These are phyloP conservation scores for Epizoanthus scotinus DNA, from an alignment of 92 coral and sea anemone genomes.

Conservation along the genomic window DNA sequence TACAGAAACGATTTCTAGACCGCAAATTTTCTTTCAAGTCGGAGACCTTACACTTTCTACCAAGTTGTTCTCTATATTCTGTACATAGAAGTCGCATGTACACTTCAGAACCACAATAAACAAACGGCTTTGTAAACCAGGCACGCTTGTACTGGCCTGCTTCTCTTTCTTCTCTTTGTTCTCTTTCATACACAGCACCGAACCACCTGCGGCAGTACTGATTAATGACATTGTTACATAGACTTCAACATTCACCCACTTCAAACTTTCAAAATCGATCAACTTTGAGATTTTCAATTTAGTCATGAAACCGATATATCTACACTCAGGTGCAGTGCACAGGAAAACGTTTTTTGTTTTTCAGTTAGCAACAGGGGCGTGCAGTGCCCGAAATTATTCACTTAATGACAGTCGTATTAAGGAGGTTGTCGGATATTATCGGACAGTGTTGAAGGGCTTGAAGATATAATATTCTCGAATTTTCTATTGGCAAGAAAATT, in stretches of 20 bases:
- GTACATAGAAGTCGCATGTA: background rate
- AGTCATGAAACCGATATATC: too few species aligned
- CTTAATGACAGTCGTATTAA: background rate
- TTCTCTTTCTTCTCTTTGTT: constrained; percentile 16
- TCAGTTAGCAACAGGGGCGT: background rate
- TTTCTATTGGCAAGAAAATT: background rate
- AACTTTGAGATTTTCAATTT: background rate
- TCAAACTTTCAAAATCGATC: background rate
- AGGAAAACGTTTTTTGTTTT: too few species aligned
- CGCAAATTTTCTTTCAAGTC: constrained; percentile 2
- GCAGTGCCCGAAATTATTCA: background rate
- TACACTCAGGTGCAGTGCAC: background rate
- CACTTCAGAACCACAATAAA: background rate
- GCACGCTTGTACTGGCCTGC: background rate
- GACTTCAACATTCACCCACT: constrained; percentile 1
- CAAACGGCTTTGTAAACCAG: background rate
- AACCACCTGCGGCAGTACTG: constrained; percentile 24
- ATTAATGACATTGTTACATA: background rate
- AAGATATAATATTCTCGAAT: too few species aligned
- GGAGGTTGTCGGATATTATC: background rate
- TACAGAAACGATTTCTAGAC: background rate
- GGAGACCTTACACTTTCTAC: background rate
- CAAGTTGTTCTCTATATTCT: background rate
- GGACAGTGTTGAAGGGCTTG: background rate
- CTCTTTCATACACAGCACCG: background rate